A percentile compares a stretch with the other conserved stretches of the same genome.
Evolutionary conservation across 2,888 invertebrate genomes (phyloP).

Genomic region (Tachina fera): DNA sequence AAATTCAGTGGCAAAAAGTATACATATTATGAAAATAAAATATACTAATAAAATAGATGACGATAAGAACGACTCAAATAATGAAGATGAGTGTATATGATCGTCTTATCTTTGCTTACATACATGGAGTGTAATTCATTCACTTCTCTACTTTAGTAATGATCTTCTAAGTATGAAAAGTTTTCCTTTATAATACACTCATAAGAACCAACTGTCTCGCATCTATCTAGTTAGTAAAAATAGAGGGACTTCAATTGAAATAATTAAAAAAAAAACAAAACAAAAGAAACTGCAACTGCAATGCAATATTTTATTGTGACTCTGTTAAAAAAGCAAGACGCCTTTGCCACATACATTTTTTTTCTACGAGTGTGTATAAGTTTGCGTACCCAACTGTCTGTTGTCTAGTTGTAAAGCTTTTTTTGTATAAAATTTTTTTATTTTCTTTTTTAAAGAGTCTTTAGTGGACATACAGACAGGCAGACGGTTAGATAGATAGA

Average conservation of each 20-base stretch:
- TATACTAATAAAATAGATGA: conserved; percentile 11
- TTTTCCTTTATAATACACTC: conserved; percentile 49
- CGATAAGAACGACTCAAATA: conserved; percentile 20
- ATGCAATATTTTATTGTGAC: conserved; percentile 50
- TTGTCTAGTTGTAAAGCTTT: conserved; percentile 22
- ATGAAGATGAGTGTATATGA: conserved; percentile 42
- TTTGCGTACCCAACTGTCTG: conserved; percentile 43
- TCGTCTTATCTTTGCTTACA: conserved; percentile 62
- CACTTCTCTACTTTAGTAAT: conserved; percentile 48
- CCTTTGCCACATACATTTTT: conserved; percentile 37
- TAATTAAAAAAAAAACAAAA: conserved; percentile 27
- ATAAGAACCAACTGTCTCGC: conserved; percentile 23
- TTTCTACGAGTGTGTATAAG: neutral
- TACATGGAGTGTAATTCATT: neutral
- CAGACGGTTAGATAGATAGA: conserved; percentile 2
- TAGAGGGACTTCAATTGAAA: conserved; percentile 57
- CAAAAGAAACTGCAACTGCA: conserved; percentile 36
- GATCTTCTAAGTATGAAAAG: conserved; percentile 59
- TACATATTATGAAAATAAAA: neutral
- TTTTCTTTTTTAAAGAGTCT: conserved; percentile 26
- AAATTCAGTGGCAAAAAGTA: neutral
- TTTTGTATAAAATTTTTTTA: conserved; percentile 13
- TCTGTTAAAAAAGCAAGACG: conserved; percentile 29
- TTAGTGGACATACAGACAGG: conserved; percentile 32
- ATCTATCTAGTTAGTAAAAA: conserved; percentile 18